These are phyloP conservation scores for Tyrannus savana DNA, from an alignment of 2,113 vertebrate genomes.

Conservation along the genomic window DNA sequence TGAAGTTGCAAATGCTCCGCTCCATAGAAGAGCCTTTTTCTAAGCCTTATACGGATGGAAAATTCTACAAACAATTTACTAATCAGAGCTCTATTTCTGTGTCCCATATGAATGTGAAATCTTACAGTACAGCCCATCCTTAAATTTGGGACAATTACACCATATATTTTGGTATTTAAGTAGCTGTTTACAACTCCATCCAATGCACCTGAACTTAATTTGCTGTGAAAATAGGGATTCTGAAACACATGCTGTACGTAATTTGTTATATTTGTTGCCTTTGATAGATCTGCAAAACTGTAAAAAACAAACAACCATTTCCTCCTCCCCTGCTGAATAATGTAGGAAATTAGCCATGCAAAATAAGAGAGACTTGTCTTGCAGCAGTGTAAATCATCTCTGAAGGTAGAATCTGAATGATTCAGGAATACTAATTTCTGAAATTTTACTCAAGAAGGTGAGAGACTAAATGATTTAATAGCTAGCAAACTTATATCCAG, in stretches of 20 bases:
- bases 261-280: slow-evolving; percentile 38
- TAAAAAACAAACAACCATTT: slow-evolving; percentile 23
- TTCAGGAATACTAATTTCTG: slow-evolving; percentile 26
- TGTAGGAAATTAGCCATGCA: slow-evolving; percentile 33
- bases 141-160: background rate
- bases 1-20: background rate
- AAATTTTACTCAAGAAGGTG: background rate
- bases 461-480: slow-evolving; percentile 1
- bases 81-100: slow-evolving; percentile 21
- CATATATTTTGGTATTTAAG: background rate
- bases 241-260: background rate
- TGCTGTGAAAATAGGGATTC: slow-evolving; percentile 37
- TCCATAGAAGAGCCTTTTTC: background rate
- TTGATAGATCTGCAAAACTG: slow-evolving; percentile 23
- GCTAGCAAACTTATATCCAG: background rate
- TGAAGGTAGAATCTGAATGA: background rate
- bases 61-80: background rate
- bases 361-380: background rate
- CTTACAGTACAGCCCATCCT: background rate
- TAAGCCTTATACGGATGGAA: background rate
- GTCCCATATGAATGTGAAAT: background rate
- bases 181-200: background rate
- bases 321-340: slow-evolving; percentile 19
- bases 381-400: background rate
- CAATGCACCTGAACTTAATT: slow-evolving; percentile 45